phyloP scores from a whole-genome alignment of 2,888 invertebrate genomes.

The Himalopsyche anomala region DNA sequence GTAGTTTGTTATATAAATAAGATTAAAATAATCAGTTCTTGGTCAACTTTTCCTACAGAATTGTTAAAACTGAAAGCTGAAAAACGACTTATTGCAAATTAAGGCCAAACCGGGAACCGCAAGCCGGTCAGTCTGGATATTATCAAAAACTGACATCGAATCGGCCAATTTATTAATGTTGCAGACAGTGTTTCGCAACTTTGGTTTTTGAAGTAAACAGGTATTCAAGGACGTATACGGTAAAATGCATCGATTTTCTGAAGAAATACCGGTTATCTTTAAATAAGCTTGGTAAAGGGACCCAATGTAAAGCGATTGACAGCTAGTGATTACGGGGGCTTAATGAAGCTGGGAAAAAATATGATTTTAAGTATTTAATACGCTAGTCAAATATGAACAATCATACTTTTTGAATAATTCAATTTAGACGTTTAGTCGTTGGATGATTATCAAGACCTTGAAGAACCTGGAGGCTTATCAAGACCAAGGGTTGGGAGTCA shows the following conservation, averaged over 20 bases:
- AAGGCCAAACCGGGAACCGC: constrained; percentile 2
- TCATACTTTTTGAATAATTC: no score
- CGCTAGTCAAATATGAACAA: no score
- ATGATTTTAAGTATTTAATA: no score
- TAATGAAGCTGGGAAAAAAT: no score
- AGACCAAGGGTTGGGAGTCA: no score
- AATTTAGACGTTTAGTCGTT: no score
- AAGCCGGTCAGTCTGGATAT: not conserved
- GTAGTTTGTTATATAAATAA: no score
- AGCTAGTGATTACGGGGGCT: not conserved
- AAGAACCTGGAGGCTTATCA: no score
- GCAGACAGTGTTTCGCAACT: constrained; percentile 8
- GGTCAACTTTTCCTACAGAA: no score
- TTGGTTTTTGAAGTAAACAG: not conserved
- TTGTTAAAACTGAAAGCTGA: no score
- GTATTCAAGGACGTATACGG: constrained; percentile 17
- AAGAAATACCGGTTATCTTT: constrained; percentile 6
- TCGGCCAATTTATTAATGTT: not conserved
- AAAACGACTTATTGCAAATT: not conserved
- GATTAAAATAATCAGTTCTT: no score
- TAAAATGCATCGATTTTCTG: not conserved
- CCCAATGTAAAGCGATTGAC: not conserved
- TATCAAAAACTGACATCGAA: not conserved
- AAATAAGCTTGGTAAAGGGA: not conserved
- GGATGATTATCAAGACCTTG: no score